Conservation (phyloP, 53 echinoderm and acorn worm genomes). For the Zoroaster sp. region DNA sequence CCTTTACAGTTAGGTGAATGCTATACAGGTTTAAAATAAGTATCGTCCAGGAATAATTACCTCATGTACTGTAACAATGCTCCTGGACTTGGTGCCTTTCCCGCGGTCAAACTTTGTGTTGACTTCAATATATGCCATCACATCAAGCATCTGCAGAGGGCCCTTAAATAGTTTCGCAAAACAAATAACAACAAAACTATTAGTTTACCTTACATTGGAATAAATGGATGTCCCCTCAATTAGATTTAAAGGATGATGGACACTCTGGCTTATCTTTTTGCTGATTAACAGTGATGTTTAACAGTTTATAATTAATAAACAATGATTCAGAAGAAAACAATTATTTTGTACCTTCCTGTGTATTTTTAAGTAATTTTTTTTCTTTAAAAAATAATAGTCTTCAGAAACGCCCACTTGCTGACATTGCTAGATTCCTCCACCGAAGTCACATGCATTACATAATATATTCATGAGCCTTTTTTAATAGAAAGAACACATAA, state of each 20-base stretch:
- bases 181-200: neutral
- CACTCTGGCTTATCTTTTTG: neutral
- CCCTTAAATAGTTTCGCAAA: neutral
- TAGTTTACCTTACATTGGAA: neutral
- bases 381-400: neutral
- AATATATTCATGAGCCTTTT: neutral
- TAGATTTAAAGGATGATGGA: neutral
- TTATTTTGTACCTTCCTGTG: neutral
- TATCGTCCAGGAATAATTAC: neutral
- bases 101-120: conserved; percentile 16
- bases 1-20: neutral
- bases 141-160: conserved; percentile 4
- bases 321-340: neutral
- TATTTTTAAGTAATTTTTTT: neutral
- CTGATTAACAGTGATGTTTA: neutral
- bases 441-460: too few species aligned
- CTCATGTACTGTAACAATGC: conserved; percentile 18
- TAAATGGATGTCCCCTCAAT: neutral
- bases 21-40: neutral
- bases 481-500: neutral
- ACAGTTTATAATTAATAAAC: neutral
- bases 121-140: neutral
- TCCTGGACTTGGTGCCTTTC: conserved; percentile 13
- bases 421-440: too few species aligned
- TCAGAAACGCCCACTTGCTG: neutral